Base-by-base conservation (phyloP, 2,113 vertebrate species). In the Genyomyrus donnyi region DNA sequence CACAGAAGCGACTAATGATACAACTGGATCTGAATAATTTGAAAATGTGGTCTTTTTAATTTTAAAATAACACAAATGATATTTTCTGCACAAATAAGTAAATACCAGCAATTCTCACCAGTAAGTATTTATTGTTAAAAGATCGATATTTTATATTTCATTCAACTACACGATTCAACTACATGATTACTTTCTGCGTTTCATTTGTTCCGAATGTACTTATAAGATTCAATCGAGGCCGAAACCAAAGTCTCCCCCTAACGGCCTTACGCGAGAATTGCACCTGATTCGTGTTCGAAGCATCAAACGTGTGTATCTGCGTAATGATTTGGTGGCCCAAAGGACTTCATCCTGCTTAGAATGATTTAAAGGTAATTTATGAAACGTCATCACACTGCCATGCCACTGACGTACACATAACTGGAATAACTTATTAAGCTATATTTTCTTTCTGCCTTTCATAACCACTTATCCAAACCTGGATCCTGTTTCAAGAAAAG, bases 361-460 rank as follows among this genome's bases (percentile, higher is more conserved):
- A 80, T 42, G 74, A 80, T 42, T 80, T 80, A 80, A 80, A 80
- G 15, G 35, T 80, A 80, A 80, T 80, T 80, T 80, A 80, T 80
- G 15, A 80, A 80, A 80, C 27, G 13, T 80, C 74, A 80, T 80
- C 74, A 19, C 15, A 42, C 17, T 42, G 35, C 35, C 31, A 80
- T 80, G 70, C 70, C 11, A 77, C 70, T 35, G 70, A 19, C 35
- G 0, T 17, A 77, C 3, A 80, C 74, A 42, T 19, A 80, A 42
- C 35, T 80, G 35, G 74, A 19, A 80, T 35, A 80, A 80, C 74
- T 80, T 80, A 39, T 77, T 77, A 39, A 77, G 74, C 17, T 80
- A 80, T 42, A 80, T 42, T 42, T 80, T 80, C 74, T 42, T 19
- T 42, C 4, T 5, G 15, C 7, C 74, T 77, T 7, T 39, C 31